These are phyloP conservation scores for Miichthys miiuy DNA, from an alignment of 2,797 vertebrate species.

Conservation along the genomic window DNA sequence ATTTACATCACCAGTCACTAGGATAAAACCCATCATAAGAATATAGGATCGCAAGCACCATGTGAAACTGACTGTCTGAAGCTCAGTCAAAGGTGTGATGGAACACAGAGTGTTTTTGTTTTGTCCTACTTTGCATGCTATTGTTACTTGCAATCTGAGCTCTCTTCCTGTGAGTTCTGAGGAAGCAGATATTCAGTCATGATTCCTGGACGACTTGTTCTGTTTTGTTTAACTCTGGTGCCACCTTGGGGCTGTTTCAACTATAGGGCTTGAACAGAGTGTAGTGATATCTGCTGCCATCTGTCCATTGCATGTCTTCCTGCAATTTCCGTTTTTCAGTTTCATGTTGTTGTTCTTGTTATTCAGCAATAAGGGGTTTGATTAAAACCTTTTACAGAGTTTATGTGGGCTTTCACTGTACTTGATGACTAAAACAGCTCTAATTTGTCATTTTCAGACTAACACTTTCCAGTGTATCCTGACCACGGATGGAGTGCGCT, in stretches of 20 bases:
- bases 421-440: not conserved
- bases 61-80: not conserved
- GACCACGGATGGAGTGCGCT: constrained; percentile 84
- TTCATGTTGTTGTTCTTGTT: not conserved
- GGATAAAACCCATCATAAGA: not conserved
- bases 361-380: not conserved
- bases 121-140: constrained; percentile 40
- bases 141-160: constrained; percentile 43
- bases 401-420: not conserved
- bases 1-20: not conserved
- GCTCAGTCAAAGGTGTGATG: constrained; percentile 7
- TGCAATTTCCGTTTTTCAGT: not conserved
- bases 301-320: not conserved
- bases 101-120: constrained; percentile 13
- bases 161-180: not conserved
- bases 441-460: constrained; percentile 73
- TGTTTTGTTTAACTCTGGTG: constrained; percentile 44
- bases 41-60: not conserved
- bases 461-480: constrained; percentile 90
- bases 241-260: constrained; percentile 52
- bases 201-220: not conserved
- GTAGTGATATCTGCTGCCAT: constrained; percentile 4
- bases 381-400: not conserved
- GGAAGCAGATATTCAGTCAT: not conserved
- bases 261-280: not conserved